A percentile compares a stretch with the other conserved stretches of the same genome.
Conservation (phyloP, 1,140 invertebrate species). For the Dreissena polymorpha region DNA sequence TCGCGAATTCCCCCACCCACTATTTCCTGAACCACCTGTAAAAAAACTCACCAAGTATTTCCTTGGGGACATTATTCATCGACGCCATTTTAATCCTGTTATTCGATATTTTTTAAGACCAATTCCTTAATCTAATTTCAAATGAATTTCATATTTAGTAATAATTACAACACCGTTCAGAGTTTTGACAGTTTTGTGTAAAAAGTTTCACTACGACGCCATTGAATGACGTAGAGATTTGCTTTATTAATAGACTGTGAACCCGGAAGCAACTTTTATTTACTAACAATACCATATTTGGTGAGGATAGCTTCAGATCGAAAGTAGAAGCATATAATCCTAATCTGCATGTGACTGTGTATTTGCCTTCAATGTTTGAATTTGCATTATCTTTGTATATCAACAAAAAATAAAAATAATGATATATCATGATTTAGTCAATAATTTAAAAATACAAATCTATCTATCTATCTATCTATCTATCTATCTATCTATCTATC, state of each 20-base stretch:
- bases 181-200: background rate
- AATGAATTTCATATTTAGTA: background rate
- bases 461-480: no score
- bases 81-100: constrained; percentile 21
- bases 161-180: background rate
- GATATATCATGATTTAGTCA: no score
- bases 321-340: no score
- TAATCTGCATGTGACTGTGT: no score
- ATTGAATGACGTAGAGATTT: constrained; percentile 33
- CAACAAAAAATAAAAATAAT: no score
- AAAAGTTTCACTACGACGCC: constrained; percentile 9
- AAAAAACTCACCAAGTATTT: constrained; percentile 31
- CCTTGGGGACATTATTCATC: constrained; percentile 40
- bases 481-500: no score
- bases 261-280: constrained; percentile 43
- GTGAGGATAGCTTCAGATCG: background rate
- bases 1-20: background rate
- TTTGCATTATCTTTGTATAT: no score
- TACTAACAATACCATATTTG: constrained; percentile 42
- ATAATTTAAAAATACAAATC: no score
- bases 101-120: background rate
- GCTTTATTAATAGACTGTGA: constrained; percentile 22
- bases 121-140: background rate
- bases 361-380: no score
- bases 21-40: constrained; percentile 18